Base-by-base conservation (phyloP, 2,113 vertebrate genomes). In the Hippocampus comes region DNA sequence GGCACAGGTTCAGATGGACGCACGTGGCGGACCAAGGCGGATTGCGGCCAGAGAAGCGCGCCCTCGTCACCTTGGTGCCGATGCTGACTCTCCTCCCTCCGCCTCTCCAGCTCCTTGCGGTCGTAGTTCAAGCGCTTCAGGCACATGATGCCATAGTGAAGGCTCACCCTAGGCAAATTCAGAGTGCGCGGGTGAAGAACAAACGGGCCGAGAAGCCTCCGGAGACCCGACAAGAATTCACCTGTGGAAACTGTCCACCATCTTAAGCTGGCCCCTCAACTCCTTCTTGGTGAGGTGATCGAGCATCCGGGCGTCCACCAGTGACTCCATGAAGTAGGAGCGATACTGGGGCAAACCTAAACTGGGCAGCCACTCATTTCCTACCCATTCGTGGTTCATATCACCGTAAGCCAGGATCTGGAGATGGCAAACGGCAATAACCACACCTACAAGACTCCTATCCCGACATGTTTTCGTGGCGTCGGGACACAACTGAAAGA, bases 201-300 rank as follows among this genome's bases (percentile, higher is more conserved):
- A 20, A 15, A 27, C 7, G 34, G 34, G 34, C 34, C 64, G n/a
- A 10, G 38, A 65, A 49, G 27, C 51, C 49, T 25, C 43, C 7
- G 27, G 23, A n/a, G 60, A 6, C 34, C 34, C 5, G 34, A 5
- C 34, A 38, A 38, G 34, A 38, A 38, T 53, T 17, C 2, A 97
- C 96, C 96, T 94, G 90, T 97, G 96, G 86, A 97, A 97, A 85
- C 95, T 97, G 91, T 97, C 95, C 85, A 97, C 95, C 96, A 97
- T 97, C 89, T 97, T 97, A 67, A 97, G 93, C 75, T 97, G 96
- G 21, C 95, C 95, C 53, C 96, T 93, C 71, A 97, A 91, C 81
- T 97, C 96, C 84, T 97, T 97, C 90, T 97, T 97, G 90, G 95
- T 97, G 34, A 97, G 91, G 71, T 97, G 96, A 72, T 97, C 96